Evolutionary conservation across 2,888 invertebrate genomes (phyloP).

Genomic region (Noctua pronuba): DNA sequence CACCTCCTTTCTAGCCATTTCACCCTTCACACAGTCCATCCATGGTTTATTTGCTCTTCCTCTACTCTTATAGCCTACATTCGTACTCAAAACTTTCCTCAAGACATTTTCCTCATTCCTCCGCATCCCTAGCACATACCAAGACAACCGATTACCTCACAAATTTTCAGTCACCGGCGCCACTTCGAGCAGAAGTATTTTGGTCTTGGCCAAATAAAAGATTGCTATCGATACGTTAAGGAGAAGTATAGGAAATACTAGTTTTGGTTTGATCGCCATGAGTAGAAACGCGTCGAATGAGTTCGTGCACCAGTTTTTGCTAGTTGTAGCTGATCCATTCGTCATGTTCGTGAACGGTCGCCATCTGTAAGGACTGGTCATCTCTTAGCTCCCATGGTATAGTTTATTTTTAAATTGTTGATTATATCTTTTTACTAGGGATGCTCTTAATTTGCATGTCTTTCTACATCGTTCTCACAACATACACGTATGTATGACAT

Average conservation of each 20-base stretch:
- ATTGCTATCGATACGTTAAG: background rate
- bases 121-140: background rate
- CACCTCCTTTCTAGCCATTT: background rate
- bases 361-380: no score
- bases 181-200: background rate
- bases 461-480: no score
- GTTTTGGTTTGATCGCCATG: background rate
- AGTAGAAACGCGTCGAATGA: background rate
- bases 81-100: background rate
- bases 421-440: no score
- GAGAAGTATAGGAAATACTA: background rate
- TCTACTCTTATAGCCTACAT: background rate
- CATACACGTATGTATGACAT: no score
- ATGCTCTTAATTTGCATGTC: no score
- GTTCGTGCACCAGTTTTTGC: background rate
- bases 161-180: background rate
- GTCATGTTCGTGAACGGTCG: no score
- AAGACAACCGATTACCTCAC: background rate
- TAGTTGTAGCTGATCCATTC: no score
- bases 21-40: background rate
- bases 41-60: background rate
- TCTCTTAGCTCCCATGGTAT: no score
- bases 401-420: no score
- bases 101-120: background rate
- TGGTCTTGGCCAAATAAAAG: background rate